Conservation (phyloP, 1,140 invertebrate species). For the Platorchestia sp. region DNA sequence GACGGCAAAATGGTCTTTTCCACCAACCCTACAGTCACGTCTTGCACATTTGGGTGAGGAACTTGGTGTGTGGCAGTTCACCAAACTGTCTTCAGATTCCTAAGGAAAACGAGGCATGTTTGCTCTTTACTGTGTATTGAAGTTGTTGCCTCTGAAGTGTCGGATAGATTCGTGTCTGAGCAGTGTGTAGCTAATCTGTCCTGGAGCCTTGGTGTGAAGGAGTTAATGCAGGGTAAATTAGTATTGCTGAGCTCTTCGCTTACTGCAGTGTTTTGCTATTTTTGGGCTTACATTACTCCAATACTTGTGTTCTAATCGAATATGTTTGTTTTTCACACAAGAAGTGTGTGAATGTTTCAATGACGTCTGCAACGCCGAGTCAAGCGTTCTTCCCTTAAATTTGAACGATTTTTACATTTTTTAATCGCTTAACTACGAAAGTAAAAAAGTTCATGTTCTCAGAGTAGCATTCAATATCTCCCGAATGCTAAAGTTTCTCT, state of each 20-base stretch:
- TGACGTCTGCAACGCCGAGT: neutral
- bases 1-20: neutral
- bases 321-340: neutral
- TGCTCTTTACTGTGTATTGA: neutral
- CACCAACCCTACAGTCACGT: neutral
- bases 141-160: neutral
- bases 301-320: neutral
- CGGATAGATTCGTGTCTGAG: neutral
- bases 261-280: neutral
- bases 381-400: neutral
- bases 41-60: neutral
- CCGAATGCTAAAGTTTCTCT: too few species aligned
- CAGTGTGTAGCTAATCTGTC: neutral
- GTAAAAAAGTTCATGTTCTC: neutral
- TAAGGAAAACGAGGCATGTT: neutral
- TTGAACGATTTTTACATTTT: neutral
- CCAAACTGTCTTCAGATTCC: neutral
- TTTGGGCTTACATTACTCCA: neutral
- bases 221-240: neutral
- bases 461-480: too few species aligned
- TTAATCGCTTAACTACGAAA: neutral
- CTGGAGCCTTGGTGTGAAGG: neutral
- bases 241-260: neutral
- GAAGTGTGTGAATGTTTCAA: neutral
- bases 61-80: neutral